phyloP scores from a whole-genome alignment of 2,797 vertebrate species.

The Momotus momota region DNA sequence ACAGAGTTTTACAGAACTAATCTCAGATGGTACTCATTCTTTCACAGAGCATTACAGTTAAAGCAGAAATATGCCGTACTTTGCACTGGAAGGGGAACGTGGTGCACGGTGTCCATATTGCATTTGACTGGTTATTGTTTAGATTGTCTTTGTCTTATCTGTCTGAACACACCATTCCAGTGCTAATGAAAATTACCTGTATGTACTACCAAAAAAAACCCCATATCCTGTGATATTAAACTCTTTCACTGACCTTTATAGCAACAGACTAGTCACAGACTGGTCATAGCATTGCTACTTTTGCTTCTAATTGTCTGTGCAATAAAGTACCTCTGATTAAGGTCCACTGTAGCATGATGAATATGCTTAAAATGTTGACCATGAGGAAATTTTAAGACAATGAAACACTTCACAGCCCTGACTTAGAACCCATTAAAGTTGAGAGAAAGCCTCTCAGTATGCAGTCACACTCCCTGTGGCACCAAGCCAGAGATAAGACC shows the following conservation, averaged over 20 bases:
- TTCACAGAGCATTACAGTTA: not conserved
- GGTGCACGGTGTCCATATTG: not conserved
- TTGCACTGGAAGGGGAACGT: not conserved
- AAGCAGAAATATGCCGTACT: not conserved
- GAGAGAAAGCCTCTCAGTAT: not conserved
- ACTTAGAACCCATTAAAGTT: not conserved
- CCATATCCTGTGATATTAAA: not conserved
- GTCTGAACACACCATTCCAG: not conserved
- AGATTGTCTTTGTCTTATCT: not conserved
- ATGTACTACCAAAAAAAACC: not conserved
- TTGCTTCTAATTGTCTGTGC: not conserved
- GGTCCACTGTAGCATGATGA: not conserved
- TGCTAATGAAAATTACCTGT: conserved; percentile 7
- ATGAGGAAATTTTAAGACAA: not conserved
- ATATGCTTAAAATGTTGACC: not conserved
- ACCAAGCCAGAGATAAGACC: not conserved
- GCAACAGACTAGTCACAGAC: not conserved
- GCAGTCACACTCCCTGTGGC: not conserved
- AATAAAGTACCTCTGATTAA: not conserved
- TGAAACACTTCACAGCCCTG: not conserved
- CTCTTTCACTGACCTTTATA: not conserved
- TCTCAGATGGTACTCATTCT: not conserved
- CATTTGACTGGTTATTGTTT: not conserved
- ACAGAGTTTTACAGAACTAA: not conserved
- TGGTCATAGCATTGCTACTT: not conserved